These are phyloP conservation scores for Aphelenchoides besseyi DNA, from an alignment of 1,140 invertebrate genomes.

Conservation along the genomic window DNA sequence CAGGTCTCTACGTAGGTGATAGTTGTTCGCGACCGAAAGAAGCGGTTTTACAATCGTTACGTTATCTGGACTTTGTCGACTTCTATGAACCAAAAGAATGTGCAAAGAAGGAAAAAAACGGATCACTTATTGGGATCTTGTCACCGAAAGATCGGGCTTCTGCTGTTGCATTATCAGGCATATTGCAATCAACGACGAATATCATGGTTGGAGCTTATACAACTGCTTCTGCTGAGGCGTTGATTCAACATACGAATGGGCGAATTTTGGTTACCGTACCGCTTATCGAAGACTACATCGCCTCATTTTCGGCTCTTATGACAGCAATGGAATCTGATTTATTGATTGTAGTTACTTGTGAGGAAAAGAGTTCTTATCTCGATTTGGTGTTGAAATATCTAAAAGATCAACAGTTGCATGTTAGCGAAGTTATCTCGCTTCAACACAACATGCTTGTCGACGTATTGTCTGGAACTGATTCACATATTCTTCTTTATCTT, in stretches of 20 bases:
- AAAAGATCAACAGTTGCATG: slow-evolving; percentile 5
- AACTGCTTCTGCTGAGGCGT: slow-evolving; percentile 44
- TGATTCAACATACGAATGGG: slow-evolving; percentile 40
- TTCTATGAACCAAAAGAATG: slow-evolving; percentile 58
- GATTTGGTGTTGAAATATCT: neutral
- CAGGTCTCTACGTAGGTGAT: slow-evolving; percentile 59
- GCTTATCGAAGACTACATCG: slow-evolving; percentile 43
- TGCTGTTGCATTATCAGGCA: slow-evolving; percentile 42
- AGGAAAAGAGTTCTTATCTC: neutral
- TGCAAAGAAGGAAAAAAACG: slow-evolving; percentile 15
- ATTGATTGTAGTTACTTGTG: slow-evolving; percentile 16
- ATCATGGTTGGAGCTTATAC: slow-evolving; percentile 54
- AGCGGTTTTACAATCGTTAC: slow-evolving; percentile 55
- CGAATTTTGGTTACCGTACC: slow-evolving; percentile 54
- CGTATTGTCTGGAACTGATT: neutral
- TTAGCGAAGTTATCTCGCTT: slow-evolving; percentile 15
- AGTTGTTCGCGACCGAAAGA: slow-evolving; percentile 57
- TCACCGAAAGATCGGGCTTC: slow-evolving; percentile 54
- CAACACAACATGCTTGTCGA: slow-evolving; percentile 1
- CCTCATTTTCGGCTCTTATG: slow-evolving; percentile 11
- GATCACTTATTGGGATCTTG: slow-evolving; percentile 43
- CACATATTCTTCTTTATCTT: slow-evolving; percentile 12
- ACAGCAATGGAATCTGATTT: slow-evolving; percentile 7
- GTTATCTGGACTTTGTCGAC: slow-evolving; percentile 57
- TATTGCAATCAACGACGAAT: slow-evolving; percentile 48